Evolutionary conservation across 2,888 invertebrate genomes (phyloP), one percentile per base, ranked within the genome.

Genomic region (Frankliniella intonsa): DNA sequence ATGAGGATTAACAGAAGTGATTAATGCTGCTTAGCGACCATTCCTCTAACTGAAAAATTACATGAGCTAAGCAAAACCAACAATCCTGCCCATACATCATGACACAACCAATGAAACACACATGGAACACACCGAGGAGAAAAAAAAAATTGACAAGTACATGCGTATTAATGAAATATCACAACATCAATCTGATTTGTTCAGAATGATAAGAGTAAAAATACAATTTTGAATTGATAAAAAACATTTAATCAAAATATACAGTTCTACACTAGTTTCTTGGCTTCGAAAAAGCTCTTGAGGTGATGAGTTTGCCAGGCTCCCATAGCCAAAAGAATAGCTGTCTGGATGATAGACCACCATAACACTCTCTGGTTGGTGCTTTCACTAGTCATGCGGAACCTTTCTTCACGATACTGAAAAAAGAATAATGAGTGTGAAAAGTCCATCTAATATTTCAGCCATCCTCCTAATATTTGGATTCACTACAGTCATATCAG

Each of bases 221-320:
- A 38, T 38, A 38, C 38, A 38, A 38, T 38, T 38, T 38, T 2
- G 3, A 38, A 5, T 3, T 38, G 25, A 25, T 76, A 76, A 22
- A 76, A 76, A 22, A n/a, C n/a, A n/a, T 69, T 69, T 69, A 22
- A 69, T 12, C 7, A 19, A 25, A 76, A 12, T 8, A 76, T 22
- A 25, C 11, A 76, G 12, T 79, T 49, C 91, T 92, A 95, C 81
- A 98, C 98, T 87, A 99, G 91, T 91, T 99, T 99, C 90, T 99
- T 99, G 50, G 99, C 99, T 90, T 99, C 98, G 87, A 99, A 99
- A 92, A 99, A 99, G 86, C 96, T 96, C 91, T 99, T 99, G 85
- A 99, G 91, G 91, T 99, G 99, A 86, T 94, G 93, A 98, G 99
- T 99, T 89, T 99, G 99, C 99, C 99, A 99, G 85, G 97, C 94